Conservation (phyloP, 2,797 vertebrate genomes). For the Pangasius mekongensis region DNA sequence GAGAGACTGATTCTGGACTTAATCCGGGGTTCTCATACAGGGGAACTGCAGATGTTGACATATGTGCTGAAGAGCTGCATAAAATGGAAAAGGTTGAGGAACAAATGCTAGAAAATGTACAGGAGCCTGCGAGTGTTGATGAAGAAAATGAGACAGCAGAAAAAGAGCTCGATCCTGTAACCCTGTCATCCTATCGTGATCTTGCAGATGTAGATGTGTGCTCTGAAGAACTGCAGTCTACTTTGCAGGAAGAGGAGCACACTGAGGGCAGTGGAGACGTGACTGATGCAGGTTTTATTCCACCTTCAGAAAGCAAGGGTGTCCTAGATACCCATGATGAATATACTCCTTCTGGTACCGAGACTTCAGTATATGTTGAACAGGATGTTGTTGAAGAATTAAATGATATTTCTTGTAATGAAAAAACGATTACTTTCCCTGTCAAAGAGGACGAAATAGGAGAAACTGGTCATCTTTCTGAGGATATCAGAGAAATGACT, state of each 20-base stretch:
- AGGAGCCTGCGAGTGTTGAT: constrained; percentile 42
- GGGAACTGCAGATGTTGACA: constrained; percentile 42
- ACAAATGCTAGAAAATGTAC: constrained; percentile 45
- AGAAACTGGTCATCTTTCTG: constrained; percentile 51
- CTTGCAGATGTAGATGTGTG: constrained; percentile 62
- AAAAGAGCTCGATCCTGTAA: constrained; percentile 50
- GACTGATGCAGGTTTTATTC: constrained; percentile 14
- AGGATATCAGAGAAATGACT: constrained; percentile 44
- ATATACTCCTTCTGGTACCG: constrained; percentile 40
- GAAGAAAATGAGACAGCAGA: constrained; percentile 41
- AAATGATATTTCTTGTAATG: constrained; percentile 25
- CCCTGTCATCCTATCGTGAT: constrained; percentile 43
- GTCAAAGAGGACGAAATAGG: constrained; percentile 18
- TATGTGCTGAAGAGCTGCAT: constrained; percentile 55
- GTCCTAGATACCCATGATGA: constrained; percentile 42
- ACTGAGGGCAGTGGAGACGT: constrained; percentile 38
- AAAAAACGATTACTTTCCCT: constrained; percentile 8
- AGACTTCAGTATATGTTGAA: constrained; percentile 42
- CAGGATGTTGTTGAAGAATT: constrained; percentile 30
- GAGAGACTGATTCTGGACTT: constrained; percentile 45
- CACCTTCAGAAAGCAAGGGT: constrained; percentile 49
- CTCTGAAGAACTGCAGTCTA: constrained; percentile 60
- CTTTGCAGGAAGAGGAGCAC: constrained; percentile 36
- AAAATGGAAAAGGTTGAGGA: constrained; percentile 41
- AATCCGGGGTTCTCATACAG: constrained; percentile 34